phyloP scores from a whole-genome alignment of 2,888 invertebrate species.

The Oligia latruncula region DNA sequence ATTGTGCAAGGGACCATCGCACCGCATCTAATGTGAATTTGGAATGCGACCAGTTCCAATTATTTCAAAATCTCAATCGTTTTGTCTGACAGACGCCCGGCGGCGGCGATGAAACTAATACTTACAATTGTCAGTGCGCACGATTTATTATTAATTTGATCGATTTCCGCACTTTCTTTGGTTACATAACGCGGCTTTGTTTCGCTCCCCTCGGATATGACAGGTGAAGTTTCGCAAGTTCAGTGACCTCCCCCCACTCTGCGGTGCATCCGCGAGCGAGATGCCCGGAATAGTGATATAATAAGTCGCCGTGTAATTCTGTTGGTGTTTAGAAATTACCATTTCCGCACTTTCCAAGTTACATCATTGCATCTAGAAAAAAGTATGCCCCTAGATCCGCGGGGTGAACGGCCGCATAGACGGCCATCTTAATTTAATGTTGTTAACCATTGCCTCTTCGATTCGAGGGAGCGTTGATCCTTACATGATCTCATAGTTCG shows the following conservation, averaged over 20 bases:
- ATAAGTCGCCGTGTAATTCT: slow-evolving; percentile 80
- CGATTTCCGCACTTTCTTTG: slow-evolving; percentile 83
- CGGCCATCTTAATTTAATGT: slow-evolving; percentile 77
- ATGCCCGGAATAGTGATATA: slow-evolving; percentile 85
- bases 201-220: slow-evolving; percentile 78
- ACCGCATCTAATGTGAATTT: slow-evolving; percentile 76
- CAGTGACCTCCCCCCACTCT: slow-evolving; percentile 83
- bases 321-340: slow-evolving; percentile 82
- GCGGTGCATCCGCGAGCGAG: slow-evolving; percentile 79
- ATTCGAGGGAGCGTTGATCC: slow-evolving; percentile 87
- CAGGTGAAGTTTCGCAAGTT: slow-evolving; percentile 89
- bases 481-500: slow-evolving; percentile 87
- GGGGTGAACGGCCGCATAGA: slow-evolving; percentile 84
- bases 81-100: slow-evolving; percentile 44
- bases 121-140: slow-evolving; percentile 57
- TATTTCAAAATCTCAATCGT: slow-evolving; percentile 79
- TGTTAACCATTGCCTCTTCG: slow-evolving; percentile 82
- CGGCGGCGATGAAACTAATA: slow-evolving; percentile 56
- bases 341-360: slow-evolving; percentile 89
- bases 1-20: slow-evolving; percentile 82
- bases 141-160: slow-evolving; percentile 67
- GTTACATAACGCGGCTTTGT: slow-evolving; percentile 76
- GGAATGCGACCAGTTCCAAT: slow-evolving; percentile 76
- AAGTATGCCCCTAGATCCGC: slow-evolving; percentile 72
- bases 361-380: slow-evolving; percentile 81